These are phyloP conservation scores for Onychomys leucogaster DNA, from an alignment of 2,797 vertebrate species.

Conservation along the genomic window DNA sequence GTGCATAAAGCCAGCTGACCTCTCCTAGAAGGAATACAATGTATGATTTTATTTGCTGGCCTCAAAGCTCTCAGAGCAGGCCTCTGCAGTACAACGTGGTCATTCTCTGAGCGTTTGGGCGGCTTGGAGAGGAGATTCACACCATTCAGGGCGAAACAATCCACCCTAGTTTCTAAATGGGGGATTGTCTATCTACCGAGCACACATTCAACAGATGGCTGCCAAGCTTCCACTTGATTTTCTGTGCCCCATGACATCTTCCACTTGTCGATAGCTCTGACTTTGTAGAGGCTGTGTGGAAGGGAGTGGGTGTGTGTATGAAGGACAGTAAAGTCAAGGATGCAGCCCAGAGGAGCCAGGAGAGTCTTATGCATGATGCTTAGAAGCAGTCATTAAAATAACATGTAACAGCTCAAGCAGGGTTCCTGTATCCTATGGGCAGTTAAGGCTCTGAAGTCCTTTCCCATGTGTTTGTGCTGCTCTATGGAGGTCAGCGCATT, in stretches of 20 bases:
- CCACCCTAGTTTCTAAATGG: constrained; percentile 82
- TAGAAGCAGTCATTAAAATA: constrained; percentile 57
- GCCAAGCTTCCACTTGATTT: constrained; percentile 82
- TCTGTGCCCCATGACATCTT: constrained; percentile 75
- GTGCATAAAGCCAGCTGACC: constrained; percentile 80
- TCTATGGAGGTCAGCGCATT: not conserved
- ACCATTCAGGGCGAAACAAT: constrained; percentile 83
- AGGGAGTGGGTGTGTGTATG: not conserved
- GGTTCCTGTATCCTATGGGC: not conserved
- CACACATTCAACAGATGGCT: constrained; percentile 81
- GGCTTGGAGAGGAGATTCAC: constrained; percentile 82
- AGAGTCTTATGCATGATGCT: not conserved
- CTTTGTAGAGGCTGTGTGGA: constrained; percentile 29
- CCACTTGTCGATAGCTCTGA: constrained; percentile 68
- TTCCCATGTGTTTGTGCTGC: constrained; percentile 25
- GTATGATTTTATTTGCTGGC: constrained; percentile 80
- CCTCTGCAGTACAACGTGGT: constrained; percentile 77
- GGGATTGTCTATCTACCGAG: constrained; percentile 77
- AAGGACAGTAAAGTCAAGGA: constrained; percentile 7
- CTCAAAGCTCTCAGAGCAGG: constrained; percentile 64
- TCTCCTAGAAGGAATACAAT: constrained; percentile 78
- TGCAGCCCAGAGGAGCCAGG: not conserved
- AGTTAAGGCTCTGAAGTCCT: not conserved
- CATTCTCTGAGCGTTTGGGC: constrained; percentile 77
- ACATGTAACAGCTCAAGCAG: not conserved